A percentile compares a stretch with the other conserved stretches of the same genome.
These are phyloP conservation scores for Pristiophorus japonicus DNA, from an alignment of 2,113 vertebrate species.

Conservation along the genomic window DNA sequence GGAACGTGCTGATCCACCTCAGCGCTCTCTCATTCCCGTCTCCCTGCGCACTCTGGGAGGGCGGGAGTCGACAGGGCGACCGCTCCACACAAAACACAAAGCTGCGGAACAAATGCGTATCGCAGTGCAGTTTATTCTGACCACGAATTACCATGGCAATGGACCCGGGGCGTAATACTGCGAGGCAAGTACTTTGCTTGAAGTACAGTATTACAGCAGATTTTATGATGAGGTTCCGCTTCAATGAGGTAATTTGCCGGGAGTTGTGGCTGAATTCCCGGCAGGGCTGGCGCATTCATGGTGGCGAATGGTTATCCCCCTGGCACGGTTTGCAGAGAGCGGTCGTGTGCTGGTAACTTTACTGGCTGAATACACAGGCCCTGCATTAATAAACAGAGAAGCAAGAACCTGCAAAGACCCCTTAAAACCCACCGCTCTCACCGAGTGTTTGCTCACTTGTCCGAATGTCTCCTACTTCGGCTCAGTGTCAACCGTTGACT, in stretches of 20 bases:
- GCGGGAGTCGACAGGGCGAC: too few species aligned
- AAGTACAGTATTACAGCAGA: background rate
- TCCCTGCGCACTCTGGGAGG: background rate
- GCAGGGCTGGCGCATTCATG: background rate
- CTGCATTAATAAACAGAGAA: background rate
- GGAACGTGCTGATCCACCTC: too few species aligned
- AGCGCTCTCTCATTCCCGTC: background rate
- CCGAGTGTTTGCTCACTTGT: too few species aligned
- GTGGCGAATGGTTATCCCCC: background rate
- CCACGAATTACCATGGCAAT: background rate
- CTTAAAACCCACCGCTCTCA: background rate
- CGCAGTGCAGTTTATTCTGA: background rate
- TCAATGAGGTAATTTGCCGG: background rate
- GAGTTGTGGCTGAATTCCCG: background rate
- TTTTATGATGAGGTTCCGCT: background rate
- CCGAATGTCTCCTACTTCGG: background rate
- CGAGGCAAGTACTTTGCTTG: background rate
- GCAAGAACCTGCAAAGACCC: background rate
- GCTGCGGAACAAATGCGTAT: background rate
- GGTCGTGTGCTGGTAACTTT: background rate
- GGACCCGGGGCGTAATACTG: too few species aligned
- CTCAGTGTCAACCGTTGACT: background rate
- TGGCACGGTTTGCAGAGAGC: background rate
- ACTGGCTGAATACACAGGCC: background rate
- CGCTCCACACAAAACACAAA: background rate